phyloP scores from a whole-genome alignment of 37 sponge, comb jelly and placozoan species.

The Beroe forskalii region DNA sequence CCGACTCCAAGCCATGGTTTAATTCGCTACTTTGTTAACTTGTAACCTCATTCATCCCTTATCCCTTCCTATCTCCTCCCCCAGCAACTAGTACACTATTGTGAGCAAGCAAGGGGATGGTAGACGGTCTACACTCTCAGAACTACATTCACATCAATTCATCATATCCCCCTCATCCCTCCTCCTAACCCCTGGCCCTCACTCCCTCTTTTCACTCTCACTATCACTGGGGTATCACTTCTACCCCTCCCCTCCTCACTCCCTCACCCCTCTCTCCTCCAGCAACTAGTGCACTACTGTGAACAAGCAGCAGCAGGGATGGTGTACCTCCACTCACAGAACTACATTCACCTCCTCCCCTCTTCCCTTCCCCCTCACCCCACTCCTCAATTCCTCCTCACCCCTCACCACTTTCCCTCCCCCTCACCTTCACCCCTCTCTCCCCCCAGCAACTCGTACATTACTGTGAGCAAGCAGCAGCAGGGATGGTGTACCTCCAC shows the following conservation, averaged over 20 bases:
- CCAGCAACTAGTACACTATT: conserved; percentile 54
- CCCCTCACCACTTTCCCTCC: too few species aligned
- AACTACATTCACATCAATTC: conserved; percentile 47
- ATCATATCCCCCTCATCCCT: too few species aligned
- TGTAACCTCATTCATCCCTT: too few species aligned
- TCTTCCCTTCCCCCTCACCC: too few species aligned
- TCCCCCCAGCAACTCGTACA: conserved; percentile 49
- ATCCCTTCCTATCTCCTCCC: background rate
- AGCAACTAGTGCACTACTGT: conserved; percentile 58
- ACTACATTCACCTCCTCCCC: conserved; percentile 52
- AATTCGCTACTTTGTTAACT: too few species aligned
- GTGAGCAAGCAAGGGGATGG: conserved; percentile 8
- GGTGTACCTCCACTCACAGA: conserved; percentile 37
- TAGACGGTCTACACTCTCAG: conserved; percentile 7
- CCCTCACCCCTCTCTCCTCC: background rate
- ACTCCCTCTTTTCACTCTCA: too few species aligned
- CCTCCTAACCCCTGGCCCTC: too few species aligned
- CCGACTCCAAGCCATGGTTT: too few species aligned
- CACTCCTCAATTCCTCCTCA: too few species aligned
- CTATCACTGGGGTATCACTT: too few species aligned
- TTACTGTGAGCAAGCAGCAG: conserved; percentile 52
- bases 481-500: conserved; percentile 34
- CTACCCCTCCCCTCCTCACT: too few species aligned
- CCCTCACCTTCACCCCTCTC: too few species aligned
- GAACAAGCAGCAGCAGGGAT: conserved; percentile 45